Conservation (phyloP, 92 coral and sea anemone genomes). For the Blastomussa wellsi region DNA sequence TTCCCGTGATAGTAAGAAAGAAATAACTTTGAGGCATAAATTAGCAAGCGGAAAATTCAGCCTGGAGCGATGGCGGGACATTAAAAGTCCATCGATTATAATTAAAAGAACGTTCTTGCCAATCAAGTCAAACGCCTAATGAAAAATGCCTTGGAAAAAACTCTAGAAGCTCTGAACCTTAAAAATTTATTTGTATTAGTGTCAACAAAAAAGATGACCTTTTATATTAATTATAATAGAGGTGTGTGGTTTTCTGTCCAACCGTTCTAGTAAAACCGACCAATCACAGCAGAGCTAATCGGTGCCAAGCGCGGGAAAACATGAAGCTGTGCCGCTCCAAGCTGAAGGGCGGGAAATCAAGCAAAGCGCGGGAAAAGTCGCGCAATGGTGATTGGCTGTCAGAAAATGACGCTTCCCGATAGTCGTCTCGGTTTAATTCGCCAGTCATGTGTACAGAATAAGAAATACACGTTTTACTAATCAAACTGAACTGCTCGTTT, state of each 20-base stretch:
- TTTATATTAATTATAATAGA: too few species aligned
- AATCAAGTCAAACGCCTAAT: neutral
- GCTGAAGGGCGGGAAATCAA: neutral
- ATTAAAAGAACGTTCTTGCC: neutral
- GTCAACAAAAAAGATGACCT: neutral
- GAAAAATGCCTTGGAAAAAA: neutral
- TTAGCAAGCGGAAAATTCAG: neutral
- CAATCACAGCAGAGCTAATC: neutral
- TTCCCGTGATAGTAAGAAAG: neutral
- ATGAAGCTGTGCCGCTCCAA: neutral
- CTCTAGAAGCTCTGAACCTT: neutral
- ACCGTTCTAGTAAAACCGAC: neutral
- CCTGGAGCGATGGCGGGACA: constrained; percentile 3
- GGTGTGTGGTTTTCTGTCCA: neutral
- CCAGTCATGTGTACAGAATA: too few species aligned
- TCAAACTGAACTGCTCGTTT: too few species aligned
- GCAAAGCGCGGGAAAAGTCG: constrained; percentile 6
- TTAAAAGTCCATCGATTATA: neutral
- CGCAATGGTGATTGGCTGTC: neutral
- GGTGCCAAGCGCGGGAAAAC: constrained; percentile 2
- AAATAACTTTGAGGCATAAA: neutral
- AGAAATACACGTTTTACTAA: too few species aligned
- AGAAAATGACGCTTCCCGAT: neutral
- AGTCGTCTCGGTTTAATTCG: too few species aligned
- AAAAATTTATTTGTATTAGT: neutral